These are phyloP conservation scores for Bactericera cockerelli DNA, from an alignment of 1,140 invertebrate species.

Conservation along the genomic window DNA sequence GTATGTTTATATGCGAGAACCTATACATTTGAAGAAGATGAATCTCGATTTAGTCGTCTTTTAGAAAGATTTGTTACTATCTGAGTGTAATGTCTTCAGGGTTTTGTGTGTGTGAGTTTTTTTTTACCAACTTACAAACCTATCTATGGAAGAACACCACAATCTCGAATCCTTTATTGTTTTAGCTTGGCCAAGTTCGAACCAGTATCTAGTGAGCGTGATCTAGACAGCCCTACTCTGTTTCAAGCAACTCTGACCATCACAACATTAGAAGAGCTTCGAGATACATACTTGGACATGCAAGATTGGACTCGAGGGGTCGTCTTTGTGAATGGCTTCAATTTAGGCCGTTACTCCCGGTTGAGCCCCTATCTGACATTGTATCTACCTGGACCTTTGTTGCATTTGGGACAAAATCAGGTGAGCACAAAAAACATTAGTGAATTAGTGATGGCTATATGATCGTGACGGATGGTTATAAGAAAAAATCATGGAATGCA, in stretches of 20 bases:
- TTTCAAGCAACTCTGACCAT: conserved; percentile 20
- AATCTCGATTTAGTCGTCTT: too few species aligned
- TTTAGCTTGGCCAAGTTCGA: conserved; percentile 6
- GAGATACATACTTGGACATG: conserved; percentile 29
- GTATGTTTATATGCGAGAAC: too few species aligned
- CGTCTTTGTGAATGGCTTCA: conserved; percentile 40
- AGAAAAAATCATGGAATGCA: background rate
- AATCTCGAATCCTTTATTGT: too few species aligned
- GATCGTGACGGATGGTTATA: background rate
- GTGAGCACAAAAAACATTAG: conserved; percentile 4
- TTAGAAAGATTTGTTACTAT: too few species aligned
- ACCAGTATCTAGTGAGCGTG: background rate
- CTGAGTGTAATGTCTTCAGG: too few species aligned
- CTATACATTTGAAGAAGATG: too few species aligned
- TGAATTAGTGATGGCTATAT: background rate
- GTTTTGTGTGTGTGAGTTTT: too few species aligned
- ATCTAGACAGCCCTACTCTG: conserved; percentile 19
- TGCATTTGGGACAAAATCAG: conserved; percentile 13
- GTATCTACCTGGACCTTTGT: conserved; percentile 31
- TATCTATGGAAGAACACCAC: too few species aligned
- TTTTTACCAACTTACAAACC: too few species aligned
- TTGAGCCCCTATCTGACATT: conserved; percentile 36
- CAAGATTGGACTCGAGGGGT: conserved; percentile 31
- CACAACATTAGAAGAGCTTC: conserved; percentile 11
- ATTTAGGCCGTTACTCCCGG: conserved; percentile 36